Conservation (phyloP, 1,140 invertebrate genomes). For the Achatina immaculata region DNA sequence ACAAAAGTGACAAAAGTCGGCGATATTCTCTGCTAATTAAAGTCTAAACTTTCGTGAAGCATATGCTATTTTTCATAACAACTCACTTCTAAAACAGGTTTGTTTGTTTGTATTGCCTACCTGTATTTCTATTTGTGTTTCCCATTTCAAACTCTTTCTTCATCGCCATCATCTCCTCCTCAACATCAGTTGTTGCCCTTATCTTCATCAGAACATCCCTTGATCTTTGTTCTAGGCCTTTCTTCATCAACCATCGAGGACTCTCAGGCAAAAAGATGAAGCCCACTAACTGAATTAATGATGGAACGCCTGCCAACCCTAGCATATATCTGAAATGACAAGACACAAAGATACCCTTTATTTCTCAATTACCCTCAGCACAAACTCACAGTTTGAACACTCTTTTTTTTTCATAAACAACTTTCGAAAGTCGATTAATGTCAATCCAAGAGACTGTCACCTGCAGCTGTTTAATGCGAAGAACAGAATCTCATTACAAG, state of each 20-base stretch:
- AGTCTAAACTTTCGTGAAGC: too few relatives aligned
- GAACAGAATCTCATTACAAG: too few relatives aligned
- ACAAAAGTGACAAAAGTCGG: too few relatives aligned
- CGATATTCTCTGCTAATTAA: too few relatives aligned
- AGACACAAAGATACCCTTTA: not conserved
- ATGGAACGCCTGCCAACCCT: conserved; percentile 59
- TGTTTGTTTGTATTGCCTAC: too few relatives aligned
- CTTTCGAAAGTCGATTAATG: too few relatives aligned
- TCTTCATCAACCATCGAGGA: conserved; percentile 63
- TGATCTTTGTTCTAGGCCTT: conserved; percentile 50
- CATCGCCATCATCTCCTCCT: conserved; percentile 56
- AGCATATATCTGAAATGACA: conserved; percentile 63
- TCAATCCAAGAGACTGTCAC: too few relatives aligned
- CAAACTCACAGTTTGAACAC: too few relatives aligned
- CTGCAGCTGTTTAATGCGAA: too few relatives aligned
- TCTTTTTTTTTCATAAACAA: too few relatives aligned
- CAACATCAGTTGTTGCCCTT: conserved; percentile 56
- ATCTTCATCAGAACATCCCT: conserved; percentile 53
- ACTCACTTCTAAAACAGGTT: too few relatives aligned
- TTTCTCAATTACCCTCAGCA: not conserved
- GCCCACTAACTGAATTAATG: conserved; percentile 62
- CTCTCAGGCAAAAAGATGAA: conserved; percentile 66
- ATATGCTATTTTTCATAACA: too few relatives aligned
- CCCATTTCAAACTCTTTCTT: conserved; percentile 21
- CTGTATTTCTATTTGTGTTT: not conserved